These are phyloP conservation scores for Mobula hypostoma DNA, from an alignment of 2,113 vertebrate genomes.

Conservation along the genomic window DNA sequence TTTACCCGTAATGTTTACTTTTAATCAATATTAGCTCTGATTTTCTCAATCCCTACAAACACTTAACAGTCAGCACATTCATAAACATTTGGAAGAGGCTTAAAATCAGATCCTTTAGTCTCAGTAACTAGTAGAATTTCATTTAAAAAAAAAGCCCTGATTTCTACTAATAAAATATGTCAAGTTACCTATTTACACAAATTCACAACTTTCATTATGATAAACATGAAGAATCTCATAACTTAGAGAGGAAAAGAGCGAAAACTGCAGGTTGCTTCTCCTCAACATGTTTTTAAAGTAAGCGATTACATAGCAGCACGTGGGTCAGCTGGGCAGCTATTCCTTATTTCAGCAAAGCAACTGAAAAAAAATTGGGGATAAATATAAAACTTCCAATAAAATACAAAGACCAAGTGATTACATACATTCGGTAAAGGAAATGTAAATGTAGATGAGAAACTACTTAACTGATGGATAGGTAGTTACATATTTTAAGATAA, in stretches of 20 bases:
- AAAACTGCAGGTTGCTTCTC: background rate
- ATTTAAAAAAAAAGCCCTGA: background rate
- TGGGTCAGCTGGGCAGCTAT: background rate
- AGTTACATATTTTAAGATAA: background rate
- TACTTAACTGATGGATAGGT: background rate
- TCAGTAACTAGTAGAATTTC: background rate
- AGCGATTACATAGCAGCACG: background rate
- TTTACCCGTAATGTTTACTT: background rate
- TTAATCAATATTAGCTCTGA: background rate
- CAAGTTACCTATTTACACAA: background rate
- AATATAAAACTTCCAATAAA: background rate
- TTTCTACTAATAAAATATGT: slow-evolving; percentile 3
- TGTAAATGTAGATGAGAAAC: background rate
- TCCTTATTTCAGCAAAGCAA: background rate
- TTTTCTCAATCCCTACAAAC: background rate
- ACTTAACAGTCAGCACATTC: background rate
- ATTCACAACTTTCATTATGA: background rate
- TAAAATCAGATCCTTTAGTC: background rate
- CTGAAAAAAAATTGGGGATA: background rate
- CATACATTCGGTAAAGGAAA: background rate
- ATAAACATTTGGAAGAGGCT: background rate
- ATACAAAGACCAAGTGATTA: background rate
- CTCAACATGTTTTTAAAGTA: background rate
- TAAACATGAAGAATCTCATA: background rate
- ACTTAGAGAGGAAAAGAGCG: no score